Evolutionary conservation across 2,113 vertebrate genomes (phyloP).

Genomic region (Lepus europaeus): DNA sequence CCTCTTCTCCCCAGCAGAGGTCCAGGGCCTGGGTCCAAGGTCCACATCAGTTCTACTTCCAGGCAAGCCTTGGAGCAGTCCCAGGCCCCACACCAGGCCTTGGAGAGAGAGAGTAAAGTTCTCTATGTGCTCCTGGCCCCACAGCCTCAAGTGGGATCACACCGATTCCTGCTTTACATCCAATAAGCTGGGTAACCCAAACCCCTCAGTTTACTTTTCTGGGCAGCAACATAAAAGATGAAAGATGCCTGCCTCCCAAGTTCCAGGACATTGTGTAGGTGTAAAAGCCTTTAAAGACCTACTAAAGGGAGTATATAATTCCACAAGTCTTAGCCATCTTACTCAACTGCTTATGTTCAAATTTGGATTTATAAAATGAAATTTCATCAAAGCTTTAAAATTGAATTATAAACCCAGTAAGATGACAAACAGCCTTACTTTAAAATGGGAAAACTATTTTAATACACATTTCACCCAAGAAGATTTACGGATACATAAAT

Average conservation of each 20-base stretch:
- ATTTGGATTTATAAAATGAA: conserved; percentile 48
- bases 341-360: conserved; percentile 18
- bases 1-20: conserved; percentile 59
- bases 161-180: not conserved
- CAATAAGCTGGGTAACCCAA: not conserved
- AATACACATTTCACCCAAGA: conserved; percentile 22
- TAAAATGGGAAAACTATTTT: conserved; percentile 50
- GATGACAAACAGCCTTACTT: conserved; percentile 42
- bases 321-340: not conserved
- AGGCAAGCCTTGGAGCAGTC: conserved; percentile 58
- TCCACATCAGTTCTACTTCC: conserved; percentile 67
- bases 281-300: not conserved
- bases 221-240: not conserved
- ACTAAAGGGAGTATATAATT: not conserved
- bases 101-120: not conserved
- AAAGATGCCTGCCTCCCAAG: not conserved
- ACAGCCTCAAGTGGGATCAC: not conserved
- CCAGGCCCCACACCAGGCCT: conserved; percentile 25
- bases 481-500: not conserved
- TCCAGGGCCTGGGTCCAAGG: conserved; percentile 69
- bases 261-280: not conserved
- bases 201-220: conserved; percentile 16
- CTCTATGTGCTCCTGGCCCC: not conserved
- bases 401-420: conserved; percentile 18
- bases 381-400: conserved; percentile 33